These are phyloP conservation scores for Agrilus mali DNA, from an alignment of 2,888 invertebrate genomes.

Conservation along the genomic window DNA sequence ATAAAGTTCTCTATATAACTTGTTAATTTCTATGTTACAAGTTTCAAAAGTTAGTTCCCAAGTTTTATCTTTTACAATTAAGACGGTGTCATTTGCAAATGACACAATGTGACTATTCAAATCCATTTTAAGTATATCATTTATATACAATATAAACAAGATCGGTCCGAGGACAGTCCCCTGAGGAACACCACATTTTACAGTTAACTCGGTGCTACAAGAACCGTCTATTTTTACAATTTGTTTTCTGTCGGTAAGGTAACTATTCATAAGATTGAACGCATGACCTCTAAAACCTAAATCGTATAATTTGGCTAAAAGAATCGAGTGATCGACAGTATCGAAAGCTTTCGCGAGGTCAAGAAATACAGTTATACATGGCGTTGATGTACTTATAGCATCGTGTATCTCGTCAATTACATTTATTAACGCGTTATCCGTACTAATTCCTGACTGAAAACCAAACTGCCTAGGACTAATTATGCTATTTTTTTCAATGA, in stretches of 20 bases:
- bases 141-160: no score
- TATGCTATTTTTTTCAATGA: no score
- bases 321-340: conserved; percentile 1
- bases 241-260: conserved; percentile 8
- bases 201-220: no score
- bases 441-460: background rate
- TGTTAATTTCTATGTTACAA: no score
- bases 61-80: no score
- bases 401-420: background rate
- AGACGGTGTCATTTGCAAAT: no score
- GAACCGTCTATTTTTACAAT: background rate
- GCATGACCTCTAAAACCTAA: conserved; percentile 4
- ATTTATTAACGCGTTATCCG: background rate
- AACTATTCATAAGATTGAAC: conserved; percentile 4
- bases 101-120: no score
- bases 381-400: background rate
- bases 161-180: no score
- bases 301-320: conserved; percentile 6
- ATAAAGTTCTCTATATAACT: no score
- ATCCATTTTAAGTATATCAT: no score
- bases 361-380: background rate
- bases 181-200: no score
- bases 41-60: no score
- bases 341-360: conserved; percentile 3
- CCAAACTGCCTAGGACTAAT: background rate